Base-by-base conservation (phyloP, 2,888 invertebrate genomes). In the Diarsia dahlii region DNA sequence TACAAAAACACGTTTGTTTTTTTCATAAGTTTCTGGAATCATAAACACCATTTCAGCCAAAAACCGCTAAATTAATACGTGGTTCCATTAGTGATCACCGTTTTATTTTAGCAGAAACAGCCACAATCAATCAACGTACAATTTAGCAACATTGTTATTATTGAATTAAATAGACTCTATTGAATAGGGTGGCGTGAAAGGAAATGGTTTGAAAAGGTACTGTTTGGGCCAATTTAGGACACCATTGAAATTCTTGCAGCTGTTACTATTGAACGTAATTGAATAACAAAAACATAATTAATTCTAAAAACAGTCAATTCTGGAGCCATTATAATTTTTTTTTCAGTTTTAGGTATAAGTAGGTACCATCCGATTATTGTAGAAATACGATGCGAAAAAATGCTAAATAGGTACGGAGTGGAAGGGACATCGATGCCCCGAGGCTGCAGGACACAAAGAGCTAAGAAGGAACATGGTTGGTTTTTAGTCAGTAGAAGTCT, bases 181-280 rank as follows among this genome's bases (percentile, higher is more conserved):
- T 20, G 23, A 62, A 52, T 20, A 13, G n/a, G 3, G 3, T 74
- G 52, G 34, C 52, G 15, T 74, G 28, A 52, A 78, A 23, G 68
- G 46, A 78, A 74, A 34, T 23, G 12, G n/a, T 3, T 20, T 45
- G 45, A 78, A 74, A 78, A 45, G 65, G 18, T 5, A 20, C 23
- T 48, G 45, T 67, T 52, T 78, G 46, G 39, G 48, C 39, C 48
- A 75, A 80, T 56, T 56, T 39, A 23, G 8, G 34, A n/a, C 13
- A 18, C 18, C 15, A 78, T 69, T 68, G 23, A 74, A 52, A 78
- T 34, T 34, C 15, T 23, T 52, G 39, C 80, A 75, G 80, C 71
- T 79, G 54, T n/a, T 48, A 48, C 54, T 20, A 39, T 48, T 48
- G 8, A 28, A n/a, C 8, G 28, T 48, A 39, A 80, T 80, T 56